phyloP scores from a whole-genome alignment of 1,140 invertebrate genomes.

The Euura lappo region DNA sequence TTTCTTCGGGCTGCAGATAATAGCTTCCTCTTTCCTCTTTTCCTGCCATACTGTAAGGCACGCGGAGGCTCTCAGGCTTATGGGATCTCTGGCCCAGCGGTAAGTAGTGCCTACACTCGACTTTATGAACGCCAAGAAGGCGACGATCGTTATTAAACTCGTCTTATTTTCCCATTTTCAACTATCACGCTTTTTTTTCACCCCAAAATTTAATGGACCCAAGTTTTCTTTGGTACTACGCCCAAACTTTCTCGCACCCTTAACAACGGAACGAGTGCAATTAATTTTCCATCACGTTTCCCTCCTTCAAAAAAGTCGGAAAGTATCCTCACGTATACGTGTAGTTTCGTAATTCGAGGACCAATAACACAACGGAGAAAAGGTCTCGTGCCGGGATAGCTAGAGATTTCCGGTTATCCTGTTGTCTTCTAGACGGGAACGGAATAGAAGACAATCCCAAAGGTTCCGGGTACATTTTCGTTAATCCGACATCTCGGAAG shows the following conservation, averaged over 20 bases:
- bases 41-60: background rate
- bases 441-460: background rate
- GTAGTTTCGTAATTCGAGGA: no score
- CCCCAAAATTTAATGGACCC: background rate
- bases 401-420: background rate
- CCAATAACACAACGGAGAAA: background rate
- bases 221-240: background rate
- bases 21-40: background rate
- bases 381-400: background rate
- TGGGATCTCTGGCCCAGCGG: background rate
- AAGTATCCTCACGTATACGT: background rate
- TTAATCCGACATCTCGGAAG: background rate
- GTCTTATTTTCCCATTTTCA: background rate
- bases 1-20: background rate
- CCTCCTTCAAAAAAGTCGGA: background rate
- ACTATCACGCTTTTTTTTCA: background rate
- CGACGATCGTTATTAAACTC: background rate
- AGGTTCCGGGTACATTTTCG: background rate
- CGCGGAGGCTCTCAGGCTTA: background rate
- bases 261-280: background rate
- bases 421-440: background rate
- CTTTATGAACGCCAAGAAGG: background rate
- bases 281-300: background rate
- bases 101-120: slow-evolving; percentile 6
- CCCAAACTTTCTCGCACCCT: no score